Conservation (phyloP, 2,113 vertebrate genomes). For the Oryzias curvinotus region DNA sequence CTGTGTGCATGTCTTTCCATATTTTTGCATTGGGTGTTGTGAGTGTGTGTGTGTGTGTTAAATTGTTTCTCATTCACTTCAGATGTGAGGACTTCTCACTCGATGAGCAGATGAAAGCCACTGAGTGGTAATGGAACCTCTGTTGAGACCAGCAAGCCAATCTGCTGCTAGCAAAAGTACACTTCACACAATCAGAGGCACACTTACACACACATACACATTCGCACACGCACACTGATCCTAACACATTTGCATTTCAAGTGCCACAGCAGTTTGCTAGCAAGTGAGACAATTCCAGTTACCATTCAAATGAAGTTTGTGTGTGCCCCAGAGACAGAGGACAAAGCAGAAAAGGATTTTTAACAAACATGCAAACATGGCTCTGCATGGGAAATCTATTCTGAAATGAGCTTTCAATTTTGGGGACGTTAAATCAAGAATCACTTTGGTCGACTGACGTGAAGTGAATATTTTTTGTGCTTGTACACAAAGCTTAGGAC, state of each 20-base stretch:
- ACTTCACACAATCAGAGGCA: conserved; percentile 43
- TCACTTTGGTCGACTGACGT: conserved; percentile 65
- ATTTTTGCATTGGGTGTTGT: conserved; percentile 22
- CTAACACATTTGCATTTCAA: conserved; percentile 61
- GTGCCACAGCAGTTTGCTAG: conserved; percentile 53
- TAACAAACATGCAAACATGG: conserved; percentile 76
- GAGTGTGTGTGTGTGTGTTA: conserved; percentile 17
- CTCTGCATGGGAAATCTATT: conserved; percentile 85
- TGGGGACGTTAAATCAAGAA: conserved; percentile 86
- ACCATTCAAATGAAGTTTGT: conserved; percentile 71
- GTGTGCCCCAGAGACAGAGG: conserved; percentile 78
- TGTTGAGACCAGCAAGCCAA: conserved; percentile 73
- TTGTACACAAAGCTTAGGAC: conserved; percentile 3
- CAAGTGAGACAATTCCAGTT: conserved; percentile 60
- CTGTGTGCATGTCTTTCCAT: conserved; percentile 14
- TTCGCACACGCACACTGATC: conserved; percentile 16
- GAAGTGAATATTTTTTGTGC: conserved; percentile 54
- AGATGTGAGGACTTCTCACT: conserved; percentile 38
- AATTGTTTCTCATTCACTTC: conserved; percentile 31
- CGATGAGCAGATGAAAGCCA: conserved; percentile 71
- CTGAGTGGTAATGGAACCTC: conserved; percentile 77
- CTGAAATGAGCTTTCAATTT: conserved; percentile 89
- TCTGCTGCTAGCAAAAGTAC: conserved; percentile 71
- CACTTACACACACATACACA: conserved; percentile 12
- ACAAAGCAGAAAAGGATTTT: conserved; percentile 30